Evolutionary conservation across 1,140 invertebrate genomes (phyloP), one percentile per base, ranked within the genome.

Genomic region (Uloborus diversus): DNA sequence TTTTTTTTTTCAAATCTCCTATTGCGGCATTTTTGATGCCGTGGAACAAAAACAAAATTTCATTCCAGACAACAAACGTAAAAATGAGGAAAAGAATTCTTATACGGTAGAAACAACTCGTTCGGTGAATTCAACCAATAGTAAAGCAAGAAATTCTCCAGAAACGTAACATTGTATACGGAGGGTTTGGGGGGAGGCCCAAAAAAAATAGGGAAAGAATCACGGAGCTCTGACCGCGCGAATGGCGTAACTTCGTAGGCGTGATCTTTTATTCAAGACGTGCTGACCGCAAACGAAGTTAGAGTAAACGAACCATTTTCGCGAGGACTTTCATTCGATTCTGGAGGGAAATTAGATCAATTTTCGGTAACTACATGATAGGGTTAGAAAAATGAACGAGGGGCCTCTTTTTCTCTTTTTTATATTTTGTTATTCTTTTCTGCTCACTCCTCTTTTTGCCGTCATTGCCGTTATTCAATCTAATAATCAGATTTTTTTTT

Each of bases 211-310:
- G 32, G 7, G 17, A 53, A 32, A n/a, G 47, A 11, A 42, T 42
- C 37, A 42, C 9, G 37, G 17, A 42, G 9, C 17, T 42, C 37
- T 13, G 14, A 37, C 32, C 5, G n/a, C 68, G 28, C n/a, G n/a
- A n/a, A n/a, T n/a, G n/a, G n/a, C n/a, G 33, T 32, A 23, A 23
- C 68, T 35, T 42, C 37, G 69, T n/a, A 27, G 70, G 49, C 33
- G 61, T 79, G 76, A 79, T 79, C 64, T 79, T 79, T 79, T 79
- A 79, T 79, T 79, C 76, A 79, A 79, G 76, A 79, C 65, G 76
- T 79, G 76, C 35, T 79, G 76, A 79, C 76, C 76, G 76, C 42
- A 79, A 79, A 79, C 35, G 64, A 79, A 69, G 76, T 79, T 79
- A 79, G 76, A 68, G 69, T 65, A 68, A 79, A 79, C 37, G 64